phyloP scores from a whole-genome alignment of 2,888 invertebrate genomes.

The Heliconius sara region DNA sequence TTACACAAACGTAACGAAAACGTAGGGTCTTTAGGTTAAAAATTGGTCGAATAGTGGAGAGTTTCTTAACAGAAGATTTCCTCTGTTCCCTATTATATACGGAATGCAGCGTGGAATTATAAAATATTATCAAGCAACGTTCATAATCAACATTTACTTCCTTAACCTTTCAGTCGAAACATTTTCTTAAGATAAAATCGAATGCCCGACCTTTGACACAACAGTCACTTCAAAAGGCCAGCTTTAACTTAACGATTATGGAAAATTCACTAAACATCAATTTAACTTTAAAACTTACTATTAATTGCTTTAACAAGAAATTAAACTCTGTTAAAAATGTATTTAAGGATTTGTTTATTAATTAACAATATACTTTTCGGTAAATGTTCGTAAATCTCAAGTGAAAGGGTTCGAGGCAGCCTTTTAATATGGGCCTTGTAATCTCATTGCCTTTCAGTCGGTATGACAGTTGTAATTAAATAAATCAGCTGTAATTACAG shows the following conservation, averaged over 20 bases:
- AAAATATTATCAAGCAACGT: neutral
- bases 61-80: no score
- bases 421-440: conserved; percentile 42
- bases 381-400: conserved; percentile 37
- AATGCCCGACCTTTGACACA: neutral
- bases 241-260: neutral
- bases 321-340: neutral
- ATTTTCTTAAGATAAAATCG: neutral
- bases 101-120: neutral
- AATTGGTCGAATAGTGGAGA: no score
- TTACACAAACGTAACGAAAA: no score
- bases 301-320: neutral
- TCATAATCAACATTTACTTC: neutral
- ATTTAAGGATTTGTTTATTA: conserved; percentile 43
- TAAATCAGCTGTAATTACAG: conserved; percentile 42
- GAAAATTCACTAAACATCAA: neutral
- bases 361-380: conserved; percentile 39
- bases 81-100: neutral
- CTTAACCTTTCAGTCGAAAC: neutral
- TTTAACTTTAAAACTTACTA: neutral
- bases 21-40: no score
- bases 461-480: conserved; percentile 44
- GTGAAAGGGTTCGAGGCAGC: conserved; percentile 34
- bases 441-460: conserved; percentile 45
- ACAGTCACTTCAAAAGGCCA: neutral